Evolutionary conservation across 2,888 invertebrate genomes (phyloP), one percentile per base, ranked within the genome.

Genomic region (Scaptomyza tumidula): DNA sequence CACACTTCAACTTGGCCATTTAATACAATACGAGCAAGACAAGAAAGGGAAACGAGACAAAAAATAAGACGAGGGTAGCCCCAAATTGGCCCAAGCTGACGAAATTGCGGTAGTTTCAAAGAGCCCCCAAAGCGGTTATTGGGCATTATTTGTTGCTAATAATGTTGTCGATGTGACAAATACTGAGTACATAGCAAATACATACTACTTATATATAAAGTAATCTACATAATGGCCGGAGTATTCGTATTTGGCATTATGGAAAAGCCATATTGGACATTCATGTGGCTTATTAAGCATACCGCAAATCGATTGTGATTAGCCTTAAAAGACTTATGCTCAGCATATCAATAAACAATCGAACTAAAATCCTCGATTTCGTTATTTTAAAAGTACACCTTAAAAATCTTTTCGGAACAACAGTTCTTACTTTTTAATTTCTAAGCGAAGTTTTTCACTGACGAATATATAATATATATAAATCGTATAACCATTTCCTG

Each of bases 141-240:
- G 70, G 71, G 65, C 75, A 85, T 85, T 87, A 85, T 87, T 87
- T 80, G 79, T 79, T 80, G 81, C 79, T 86, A 86, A 86, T 87
- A 87, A 85, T 87, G 88, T 69, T 71, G 83, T 85, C 86, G 80
- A 85, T 79, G 78, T 78, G 80, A 77, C 77, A 79, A 81, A 76
- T 74, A 67, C 59, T 39, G 53, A 66, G 14, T 53, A 68, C 59
- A 56, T 52, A 59, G 46, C 45, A n/a, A 29, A 44, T 29, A 37
- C 5, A 6, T n/a, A n/a, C 37, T 39, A 39, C 41, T 41, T 41
- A 16, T 16, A 39, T 39, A 16, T 31, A 50, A 59, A 54, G 50
- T 60, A 61, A 75, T 69, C 69, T 75, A 53, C 75, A 66, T 78
- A 78, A 72, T 56, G 81, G 64, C 67, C 52, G 3, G n/a, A 41